phyloP scores from a whole-genome alignment of 1,140 invertebrate genomes.

The Drosophila orena region DNA sequence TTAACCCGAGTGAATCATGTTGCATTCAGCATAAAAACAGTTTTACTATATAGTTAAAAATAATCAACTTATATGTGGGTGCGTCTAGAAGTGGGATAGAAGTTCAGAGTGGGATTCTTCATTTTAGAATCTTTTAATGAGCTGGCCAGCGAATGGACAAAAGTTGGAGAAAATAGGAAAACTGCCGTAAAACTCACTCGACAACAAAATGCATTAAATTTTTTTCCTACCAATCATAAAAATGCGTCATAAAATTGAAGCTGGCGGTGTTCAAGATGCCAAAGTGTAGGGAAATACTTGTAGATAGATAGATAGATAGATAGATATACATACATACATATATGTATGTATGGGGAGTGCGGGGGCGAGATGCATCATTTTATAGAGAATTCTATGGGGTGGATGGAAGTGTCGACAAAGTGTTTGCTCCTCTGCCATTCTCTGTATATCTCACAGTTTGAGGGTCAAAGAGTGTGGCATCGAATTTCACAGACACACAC shows the following conservation, averaged over 20 bases:
- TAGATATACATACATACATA: no score
- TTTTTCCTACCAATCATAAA: conserved; percentile 65
- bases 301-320: neutral
- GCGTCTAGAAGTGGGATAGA: neutral
- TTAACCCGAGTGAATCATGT: conserved; percentile 22
- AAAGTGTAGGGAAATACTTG: conserved; percentile 21
- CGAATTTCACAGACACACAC: conserved; percentile 65
- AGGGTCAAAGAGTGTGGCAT: conserved; percentile 61
- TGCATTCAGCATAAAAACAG: conserved; percentile 14
- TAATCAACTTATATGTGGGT: conserved; percentile 32
- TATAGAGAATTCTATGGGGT: conserved; percentile 44
- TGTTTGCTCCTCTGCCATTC: conserved; percentile 42
- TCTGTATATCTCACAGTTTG: conserved; percentile 10
- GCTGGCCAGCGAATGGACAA: conserved; percentile 26
- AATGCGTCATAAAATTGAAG: conserved; percentile 75
- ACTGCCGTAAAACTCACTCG: conserved; percentile 59
- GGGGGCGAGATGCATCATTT: conserved; percentile 57
- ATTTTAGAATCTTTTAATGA: conserved; percentile 27
- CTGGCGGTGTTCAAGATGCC: conserved; percentile 36
- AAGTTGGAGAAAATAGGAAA: neutral
- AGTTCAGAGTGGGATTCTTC: conserved; percentile 15
- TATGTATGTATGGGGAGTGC: neutral
- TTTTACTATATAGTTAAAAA: conserved; percentile 39
- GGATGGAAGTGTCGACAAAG: conserved; percentile 67
- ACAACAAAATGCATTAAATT: conserved; percentile 76